Conservation (phyloP, 2,113 vertebrate genomes). For the Dromiciops gliroides region DNA sequence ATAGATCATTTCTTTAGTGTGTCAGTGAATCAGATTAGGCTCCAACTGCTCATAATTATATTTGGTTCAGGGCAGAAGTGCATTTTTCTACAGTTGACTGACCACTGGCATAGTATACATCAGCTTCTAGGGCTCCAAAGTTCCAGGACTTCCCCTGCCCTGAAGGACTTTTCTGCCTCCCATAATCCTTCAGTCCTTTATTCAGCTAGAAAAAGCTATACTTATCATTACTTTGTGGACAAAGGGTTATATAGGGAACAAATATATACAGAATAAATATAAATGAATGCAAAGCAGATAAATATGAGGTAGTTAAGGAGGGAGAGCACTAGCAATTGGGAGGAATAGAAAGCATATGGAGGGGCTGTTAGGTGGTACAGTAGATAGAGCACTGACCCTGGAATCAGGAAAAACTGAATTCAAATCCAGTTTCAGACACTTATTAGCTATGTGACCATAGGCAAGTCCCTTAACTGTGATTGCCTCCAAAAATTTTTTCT, state of each 20-base stretch:
- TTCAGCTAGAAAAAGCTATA: not conserved
- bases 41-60: not conserved
- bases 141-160: too few species aligned
- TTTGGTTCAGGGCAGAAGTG: not conserved
- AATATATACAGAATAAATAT: not conserved
- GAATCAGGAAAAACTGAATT: too few species aligned
- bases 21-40: not conserved
- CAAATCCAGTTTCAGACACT: too few species aligned
- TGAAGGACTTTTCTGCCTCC: not conserved
- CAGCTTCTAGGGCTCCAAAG: not conserved
- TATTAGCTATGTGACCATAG: too few species aligned
- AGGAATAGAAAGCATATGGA: not conserved
- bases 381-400: too few species aligned
- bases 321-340: not conserved
- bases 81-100: not conserved
- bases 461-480: too few species aligned
- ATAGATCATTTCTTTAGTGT: too few species aligned
- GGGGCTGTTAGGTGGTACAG: too few species aligned
- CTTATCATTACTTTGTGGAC: not conserved
- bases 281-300: not conserved
- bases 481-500: too few species aligned
- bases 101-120: not conserved
- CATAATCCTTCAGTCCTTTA: not conserved
- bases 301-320: not conserved
- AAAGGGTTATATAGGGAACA: not conserved